Percentiles rank a stretch among this genome's conserved stretches.
phyloP scores from a whole-genome alignment of 1,140 invertebrate species.

The Cylas formicarius region DNA sequence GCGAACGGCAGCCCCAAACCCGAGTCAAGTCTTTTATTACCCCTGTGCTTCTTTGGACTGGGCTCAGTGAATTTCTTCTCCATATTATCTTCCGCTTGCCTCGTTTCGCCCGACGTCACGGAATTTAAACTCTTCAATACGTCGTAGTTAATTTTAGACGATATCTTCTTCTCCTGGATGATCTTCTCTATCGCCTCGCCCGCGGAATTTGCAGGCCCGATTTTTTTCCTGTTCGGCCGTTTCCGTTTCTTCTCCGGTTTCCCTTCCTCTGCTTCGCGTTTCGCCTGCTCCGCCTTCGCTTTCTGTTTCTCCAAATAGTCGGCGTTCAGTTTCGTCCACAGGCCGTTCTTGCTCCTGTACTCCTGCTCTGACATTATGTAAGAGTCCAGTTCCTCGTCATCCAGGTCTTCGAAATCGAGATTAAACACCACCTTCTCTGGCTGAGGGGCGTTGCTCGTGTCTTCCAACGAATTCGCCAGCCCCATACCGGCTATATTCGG shows the following conservation, averaged over 20 bases:
- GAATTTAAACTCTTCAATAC: constrained; percentile 77
- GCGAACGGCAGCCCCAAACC: constrained; percentile 25
- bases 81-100: constrained; percentile 22
- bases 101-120: constrained; percentile 43
- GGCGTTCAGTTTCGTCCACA: constrained; percentile 82
- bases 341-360: constrained; percentile 63
- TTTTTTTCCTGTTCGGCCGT: constrained; percentile 51
- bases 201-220: constrained; percentile 66
- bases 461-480: constrained; percentile 36
- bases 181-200: constrained; percentile 92
- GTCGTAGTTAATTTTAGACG: constrained; percentile 96
- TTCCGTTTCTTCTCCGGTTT: constrained; percentile 70
- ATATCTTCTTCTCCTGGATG: constrained; percentile 90
- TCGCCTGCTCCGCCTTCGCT: constrained; percentile 69
- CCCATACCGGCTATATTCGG: constrained; percentile 39
- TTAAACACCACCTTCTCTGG: constrained; percentile 31
- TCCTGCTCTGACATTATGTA: constrained; percentile 82
- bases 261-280: constrained; percentile 68
- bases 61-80: constrained; percentile 15
- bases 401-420: constrained; percentile 74
- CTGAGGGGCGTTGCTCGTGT: constrained; percentile 35
- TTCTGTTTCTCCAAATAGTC: constrained; percentile 76
- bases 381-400: constrained; percentile 80
- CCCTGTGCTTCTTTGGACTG: constrained; percentile 12
- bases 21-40: constrained; percentile 13